phyloP scores from a whole-genome alignment of 2,888 invertebrate genomes.

The Gordius sp. region DNA sequence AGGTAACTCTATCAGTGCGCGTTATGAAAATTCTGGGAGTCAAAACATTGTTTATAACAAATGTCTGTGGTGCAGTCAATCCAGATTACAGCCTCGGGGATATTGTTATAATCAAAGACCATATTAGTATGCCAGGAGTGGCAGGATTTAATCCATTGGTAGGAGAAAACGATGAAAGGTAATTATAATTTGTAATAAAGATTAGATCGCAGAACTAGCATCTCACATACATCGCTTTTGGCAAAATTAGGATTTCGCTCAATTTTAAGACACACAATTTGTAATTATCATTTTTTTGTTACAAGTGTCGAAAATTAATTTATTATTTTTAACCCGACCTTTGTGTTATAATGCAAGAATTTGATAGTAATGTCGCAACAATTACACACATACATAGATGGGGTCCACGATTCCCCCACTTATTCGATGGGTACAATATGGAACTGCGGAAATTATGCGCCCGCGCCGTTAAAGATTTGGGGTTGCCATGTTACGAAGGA shows the following conservation, averaged over 20 bases:
- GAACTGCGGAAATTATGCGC: slow-evolving; percentile 44
- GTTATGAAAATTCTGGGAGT: slow-evolving; percentile 85
- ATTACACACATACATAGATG: too few species aligned
- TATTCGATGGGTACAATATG: slow-evolving; percentile 60
- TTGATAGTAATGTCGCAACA: too few species aligned
- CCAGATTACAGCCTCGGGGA: slow-evolving; percentile 62
- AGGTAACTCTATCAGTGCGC: slow-evolving; percentile 42
- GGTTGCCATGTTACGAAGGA: neutral
- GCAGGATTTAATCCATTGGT: slow-evolving; percentile 38
- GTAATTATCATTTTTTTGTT: too few species aligned
- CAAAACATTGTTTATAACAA: slow-evolving; percentile 61
- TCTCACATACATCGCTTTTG: too few species aligned
- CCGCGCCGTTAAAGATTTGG: slow-evolving; percentile 30
- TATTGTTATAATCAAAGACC: slow-evolving; percentile 84
- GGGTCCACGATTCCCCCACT: slow-evolving; percentile 70
- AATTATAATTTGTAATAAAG: too few species aligned
- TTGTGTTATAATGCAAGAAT: too few species aligned
- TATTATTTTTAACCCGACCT: too few species aligned
- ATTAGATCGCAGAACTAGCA: too few species aligned
- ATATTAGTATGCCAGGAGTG: slow-evolving; percentile 84
- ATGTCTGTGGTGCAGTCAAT: slow-evolving; percentile 86
- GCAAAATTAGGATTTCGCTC: too few species aligned
- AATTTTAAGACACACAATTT: too few species aligned
- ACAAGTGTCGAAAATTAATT: too few species aligned
- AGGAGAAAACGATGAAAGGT: slow-evolving; percentile 12